phyloP scores from a whole-genome alignment of 2,797 vertebrate species.

The Tapera naevia region DNA sequence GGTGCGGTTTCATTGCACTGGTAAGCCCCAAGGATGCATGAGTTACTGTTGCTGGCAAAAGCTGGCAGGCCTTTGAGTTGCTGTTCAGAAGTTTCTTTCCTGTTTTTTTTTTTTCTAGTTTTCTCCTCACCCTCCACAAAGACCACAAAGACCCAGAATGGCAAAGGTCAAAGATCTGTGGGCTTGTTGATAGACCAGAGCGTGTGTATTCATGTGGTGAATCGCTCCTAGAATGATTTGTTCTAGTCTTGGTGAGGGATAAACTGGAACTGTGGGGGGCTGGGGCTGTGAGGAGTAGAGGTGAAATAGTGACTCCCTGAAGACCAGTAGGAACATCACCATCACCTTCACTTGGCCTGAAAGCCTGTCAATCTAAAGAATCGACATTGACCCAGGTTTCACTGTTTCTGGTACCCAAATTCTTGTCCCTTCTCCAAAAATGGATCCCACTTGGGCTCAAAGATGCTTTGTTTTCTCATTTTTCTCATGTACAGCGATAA shows the following conservation, averaged over 20 bases:
- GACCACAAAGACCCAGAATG: neutral
- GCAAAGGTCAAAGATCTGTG: neutral
- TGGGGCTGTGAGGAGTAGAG: neutral
- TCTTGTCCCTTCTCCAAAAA: neutral
- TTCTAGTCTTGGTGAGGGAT: neutral
- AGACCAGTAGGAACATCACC: neutral
- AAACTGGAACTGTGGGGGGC: neutral
- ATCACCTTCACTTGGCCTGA: neutral
- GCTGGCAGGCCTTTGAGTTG: neutral
- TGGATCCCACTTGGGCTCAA: neutral
- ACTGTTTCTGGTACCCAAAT: neutral
- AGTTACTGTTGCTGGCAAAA: neutral
- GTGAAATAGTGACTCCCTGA: neutral
- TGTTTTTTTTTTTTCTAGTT: no score
- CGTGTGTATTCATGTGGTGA: no score
- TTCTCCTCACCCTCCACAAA: neutral
- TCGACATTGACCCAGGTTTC: neutral
- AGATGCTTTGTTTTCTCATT: neutral
- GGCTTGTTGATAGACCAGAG: neutral
- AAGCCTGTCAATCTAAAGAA: neutral
- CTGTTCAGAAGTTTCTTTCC: neutral
- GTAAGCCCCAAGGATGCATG: neutral
- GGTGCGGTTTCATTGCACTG: neutral
- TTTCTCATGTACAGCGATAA: neutral
- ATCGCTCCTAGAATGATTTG: neutral